phyloP scores from a whole-genome alignment of 92 coral and sea anemone species.

The Phenganax stokvisi region DNA sequence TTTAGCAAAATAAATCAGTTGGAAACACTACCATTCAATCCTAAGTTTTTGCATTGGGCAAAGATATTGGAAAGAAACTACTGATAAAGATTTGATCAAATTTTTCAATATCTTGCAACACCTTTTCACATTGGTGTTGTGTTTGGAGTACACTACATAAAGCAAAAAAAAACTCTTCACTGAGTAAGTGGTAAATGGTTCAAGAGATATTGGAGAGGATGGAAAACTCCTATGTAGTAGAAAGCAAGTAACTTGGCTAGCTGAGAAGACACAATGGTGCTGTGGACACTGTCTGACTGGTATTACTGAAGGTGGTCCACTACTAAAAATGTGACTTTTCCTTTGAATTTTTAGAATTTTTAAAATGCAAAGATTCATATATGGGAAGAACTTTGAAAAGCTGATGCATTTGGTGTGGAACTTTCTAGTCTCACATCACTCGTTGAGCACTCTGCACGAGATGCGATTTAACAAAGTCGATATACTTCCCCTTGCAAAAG shows the following conservation, averaged over 20 bases:
- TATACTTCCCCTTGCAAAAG: conserved; percentile 18
- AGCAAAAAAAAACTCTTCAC: neutral
- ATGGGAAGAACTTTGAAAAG: conserved; percentile 38
- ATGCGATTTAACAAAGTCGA: conserved; percentile 23
- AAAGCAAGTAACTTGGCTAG: too few species aligned
- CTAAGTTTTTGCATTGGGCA: conserved; percentile 44
- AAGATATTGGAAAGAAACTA: conserved; percentile 10
- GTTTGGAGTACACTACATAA: conserved; percentile 48
- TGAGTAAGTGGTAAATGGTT: too few species aligned
- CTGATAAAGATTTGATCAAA: conserved; percentile 16
- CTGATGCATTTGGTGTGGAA: conserved; percentile 47
- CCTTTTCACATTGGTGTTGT: conserved; percentile 46
- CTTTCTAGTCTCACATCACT: conserved; percentile 42
- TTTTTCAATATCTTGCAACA: conserved; percentile 24
- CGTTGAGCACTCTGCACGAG: conserved; percentile 26
- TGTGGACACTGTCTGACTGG: too few species aligned
- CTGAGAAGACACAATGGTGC: too few species aligned
- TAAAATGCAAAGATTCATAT: too few species aligned
- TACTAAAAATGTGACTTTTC: too few species aligned
- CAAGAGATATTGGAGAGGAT: too few species aligned
- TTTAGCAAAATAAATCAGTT: conserved; percentile 37
- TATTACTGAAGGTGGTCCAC: too few species aligned
- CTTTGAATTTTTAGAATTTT: too few species aligned
- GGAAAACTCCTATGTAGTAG: too few species aligned
- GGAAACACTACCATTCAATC: conserved; percentile 43